Evolutionary conservation across 2,113 vertebrate species (phyloP).

Genomic region (Oceanites oceanicus): DNA sequence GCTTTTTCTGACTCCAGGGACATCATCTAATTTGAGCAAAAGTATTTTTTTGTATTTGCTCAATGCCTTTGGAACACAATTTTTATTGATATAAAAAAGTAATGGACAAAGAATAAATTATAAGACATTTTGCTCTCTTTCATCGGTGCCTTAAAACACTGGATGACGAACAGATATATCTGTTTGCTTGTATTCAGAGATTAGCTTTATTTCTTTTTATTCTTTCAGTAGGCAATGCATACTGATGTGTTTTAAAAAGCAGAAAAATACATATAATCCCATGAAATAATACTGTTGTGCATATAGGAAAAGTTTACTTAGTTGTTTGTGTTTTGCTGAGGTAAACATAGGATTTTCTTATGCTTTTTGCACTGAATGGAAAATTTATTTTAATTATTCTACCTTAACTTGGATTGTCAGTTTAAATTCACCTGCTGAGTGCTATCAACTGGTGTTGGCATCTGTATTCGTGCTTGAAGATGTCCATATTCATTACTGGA

Average conservation of each 20-base stretch:
- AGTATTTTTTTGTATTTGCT: background rate
- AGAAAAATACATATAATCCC: background rate
- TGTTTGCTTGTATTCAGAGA: background rate
- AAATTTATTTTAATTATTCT: constrained; percentile 52
- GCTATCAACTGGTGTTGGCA: constrained; percentile 13
- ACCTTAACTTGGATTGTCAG: constrained; percentile 15
- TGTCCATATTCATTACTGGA: constrained; percentile 35
- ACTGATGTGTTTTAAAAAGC: background rate
- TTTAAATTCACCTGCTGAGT: constrained; percentile 28
- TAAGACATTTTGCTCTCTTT: background rate
- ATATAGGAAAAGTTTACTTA: background rate
- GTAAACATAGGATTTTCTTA: background rate
- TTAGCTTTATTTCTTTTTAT: background rate
- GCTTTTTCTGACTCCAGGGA: background rate
- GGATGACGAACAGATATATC: background rate
- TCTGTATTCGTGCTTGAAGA: constrained; percentile 28
- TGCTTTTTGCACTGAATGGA: background rate
- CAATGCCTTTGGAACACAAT: background rate
- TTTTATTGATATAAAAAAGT: background rate
- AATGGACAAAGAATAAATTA: background rate
- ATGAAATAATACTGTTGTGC: background rate
- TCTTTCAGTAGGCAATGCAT: background rate
- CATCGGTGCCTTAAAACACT: background rate
- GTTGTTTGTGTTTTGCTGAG: background rate
- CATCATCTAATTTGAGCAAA: background rate